These are phyloP conservation scores for Dendrolimus houi DNA, from an alignment of 2,888 invertebrate species.

Conservation along the genomic window DNA sequence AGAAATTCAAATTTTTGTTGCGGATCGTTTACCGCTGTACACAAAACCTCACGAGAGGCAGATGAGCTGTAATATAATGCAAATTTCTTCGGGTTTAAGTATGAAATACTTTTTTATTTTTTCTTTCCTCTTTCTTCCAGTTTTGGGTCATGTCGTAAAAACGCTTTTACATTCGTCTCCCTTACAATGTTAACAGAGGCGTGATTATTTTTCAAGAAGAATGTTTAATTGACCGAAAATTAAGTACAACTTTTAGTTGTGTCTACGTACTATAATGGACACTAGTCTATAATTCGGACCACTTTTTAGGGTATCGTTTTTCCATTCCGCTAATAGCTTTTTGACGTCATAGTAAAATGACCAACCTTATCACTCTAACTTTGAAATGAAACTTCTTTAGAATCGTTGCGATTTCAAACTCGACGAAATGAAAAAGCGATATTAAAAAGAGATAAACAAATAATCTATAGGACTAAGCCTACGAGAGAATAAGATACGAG, in stretches of 20 bases:
- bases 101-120: conserved; percentile 55
- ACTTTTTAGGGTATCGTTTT: not conserved
- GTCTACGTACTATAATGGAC: not conserved
- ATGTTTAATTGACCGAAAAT: conserved; percentile 37
- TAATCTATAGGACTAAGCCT: too few relatives aligned
- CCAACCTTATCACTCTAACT: not conserved
- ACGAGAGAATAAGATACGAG: too few relatives aligned
- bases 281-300: not conserved
- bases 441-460: too few relatives aligned
- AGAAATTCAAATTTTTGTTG: conserved; percentile 45
- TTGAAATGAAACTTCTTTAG: too few relatives aligned
- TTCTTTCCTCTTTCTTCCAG: conserved; percentile 45
- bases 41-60: conserved; percentile 30
- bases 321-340: not conserved
- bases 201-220: conserved; percentile 42
- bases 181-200: conserved; percentile 56
- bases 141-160: conserved; percentile 50
- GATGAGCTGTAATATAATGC: conserved; percentile 64
- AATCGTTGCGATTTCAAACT: too few relatives aligned
- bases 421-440: too few relatives aligned
- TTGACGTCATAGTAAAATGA: not conserved
- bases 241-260: conserved; percentile 2
- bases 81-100: conserved; percentile 58
- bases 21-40: conserved; percentile 49
- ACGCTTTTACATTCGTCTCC: conserved; percentile 57